Conservation (phyloP, 2,888 invertebrate species). For the Pherbina coryleti region DNA sequence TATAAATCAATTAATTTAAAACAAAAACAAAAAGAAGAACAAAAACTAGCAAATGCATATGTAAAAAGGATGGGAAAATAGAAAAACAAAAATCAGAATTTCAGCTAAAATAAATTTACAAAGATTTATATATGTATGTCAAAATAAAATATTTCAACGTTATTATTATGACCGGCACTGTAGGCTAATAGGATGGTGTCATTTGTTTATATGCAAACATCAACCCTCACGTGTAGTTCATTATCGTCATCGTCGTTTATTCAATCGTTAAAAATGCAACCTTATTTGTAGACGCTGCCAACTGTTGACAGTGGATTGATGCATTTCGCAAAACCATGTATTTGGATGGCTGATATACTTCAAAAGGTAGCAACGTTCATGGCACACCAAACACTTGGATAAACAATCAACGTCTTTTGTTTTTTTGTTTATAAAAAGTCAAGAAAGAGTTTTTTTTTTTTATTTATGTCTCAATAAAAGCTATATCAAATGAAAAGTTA, state of each 20-base stretch:
- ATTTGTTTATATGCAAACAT: no score
- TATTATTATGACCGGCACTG: no score
- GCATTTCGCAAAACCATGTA: neutral
- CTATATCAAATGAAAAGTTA: neutral
- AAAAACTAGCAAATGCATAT: conserved; percentile 18
- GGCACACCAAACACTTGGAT: conserved; percentile 9
- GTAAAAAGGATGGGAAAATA: neutral
- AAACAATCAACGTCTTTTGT: neutral
- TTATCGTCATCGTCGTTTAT: neutral
- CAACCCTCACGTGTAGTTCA: no score
- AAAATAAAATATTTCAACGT: no score
- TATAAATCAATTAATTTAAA: conserved; percentile 16
- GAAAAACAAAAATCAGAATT: neutral
- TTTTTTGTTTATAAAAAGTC: neutral
- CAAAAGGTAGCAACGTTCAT: neutral
- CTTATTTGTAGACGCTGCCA: neutral
- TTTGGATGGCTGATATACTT: neutral
- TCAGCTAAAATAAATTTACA: conserved; percentile 2
- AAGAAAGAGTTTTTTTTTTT: neutral
- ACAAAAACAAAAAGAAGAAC: neutral
- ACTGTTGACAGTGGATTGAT: neutral
- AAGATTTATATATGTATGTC: no score
- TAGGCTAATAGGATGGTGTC: no score
- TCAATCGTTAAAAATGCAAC: neutral
- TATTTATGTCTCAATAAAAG: neutral